These are phyloP conservation scores for Adelges cooleyi DNA, from an alignment of 1,140 invertebrate genomes.

Conservation along the genomic window DNA sequence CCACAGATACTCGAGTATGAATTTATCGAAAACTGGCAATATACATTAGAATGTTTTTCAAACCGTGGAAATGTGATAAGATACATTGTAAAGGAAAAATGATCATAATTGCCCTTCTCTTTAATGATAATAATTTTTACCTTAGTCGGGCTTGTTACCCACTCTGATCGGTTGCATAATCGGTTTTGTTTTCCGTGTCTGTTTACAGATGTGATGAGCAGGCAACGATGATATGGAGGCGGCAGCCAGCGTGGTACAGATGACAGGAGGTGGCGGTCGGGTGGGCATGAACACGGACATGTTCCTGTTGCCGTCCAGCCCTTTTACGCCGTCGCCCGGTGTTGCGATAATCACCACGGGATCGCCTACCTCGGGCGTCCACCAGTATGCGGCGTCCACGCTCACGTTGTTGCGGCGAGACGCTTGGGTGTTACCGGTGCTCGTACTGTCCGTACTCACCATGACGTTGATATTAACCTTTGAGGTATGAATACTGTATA, in stretches of 20 bases:
- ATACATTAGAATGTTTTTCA: no score
- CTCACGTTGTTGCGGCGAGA: slow-evolving; percentile 32
- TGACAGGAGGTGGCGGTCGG: slow-evolving; percentile 28
- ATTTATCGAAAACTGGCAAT: no score
- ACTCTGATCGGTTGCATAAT: no score
- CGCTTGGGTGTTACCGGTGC: slow-evolving; percentile 34
- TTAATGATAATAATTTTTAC: no score
- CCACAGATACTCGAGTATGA: no score
- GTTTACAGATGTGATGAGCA: not conserved
- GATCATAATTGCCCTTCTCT: no score
- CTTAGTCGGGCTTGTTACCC: no score
- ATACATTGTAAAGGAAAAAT: no score
- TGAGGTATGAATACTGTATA: slow-evolving; percentile 33
- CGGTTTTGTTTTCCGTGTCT: no score
- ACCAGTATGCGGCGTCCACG: slow-evolving; percentile 21
- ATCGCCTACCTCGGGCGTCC: slow-evolving; percentile 2
- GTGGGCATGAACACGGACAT: slow-evolving; percentile 34
- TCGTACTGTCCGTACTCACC: slow-evolving; percentile 35
- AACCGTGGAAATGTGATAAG: no score
- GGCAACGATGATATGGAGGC: slow-evolving; percentile 18
- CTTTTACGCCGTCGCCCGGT: not conserved
- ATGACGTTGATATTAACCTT: slow-evolving; percentile 35
- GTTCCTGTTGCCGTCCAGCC: slow-evolving; percentile 33
- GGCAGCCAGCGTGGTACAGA: slow-evolving; percentile 17
- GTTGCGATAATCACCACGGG: slow-evolving; percentile 4